Base-by-base conservation (phyloP, 1,140 invertebrate genomes). In the Caenorhabditis tropicalis region DNA sequence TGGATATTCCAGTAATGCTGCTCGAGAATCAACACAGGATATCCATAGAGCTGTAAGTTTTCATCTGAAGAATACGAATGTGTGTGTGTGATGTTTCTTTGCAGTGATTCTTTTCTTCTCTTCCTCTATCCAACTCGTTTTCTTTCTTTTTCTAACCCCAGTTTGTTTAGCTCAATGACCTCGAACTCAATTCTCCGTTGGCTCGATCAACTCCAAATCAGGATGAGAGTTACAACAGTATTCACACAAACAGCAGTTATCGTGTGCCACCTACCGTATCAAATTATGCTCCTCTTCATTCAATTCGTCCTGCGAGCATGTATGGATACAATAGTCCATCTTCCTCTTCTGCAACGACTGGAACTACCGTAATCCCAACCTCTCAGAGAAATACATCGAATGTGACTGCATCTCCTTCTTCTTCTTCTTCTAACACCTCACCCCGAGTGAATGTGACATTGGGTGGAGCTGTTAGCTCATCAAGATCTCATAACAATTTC, bases 381-480 rank as follows among this genome's bases (percentile, higher is more conserved):
- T 19, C 29, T 6, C 29, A 10, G 53, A 12, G 39, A 43, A 12
- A 10, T 12, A 21, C 53, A 10, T 15, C 7, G n/a, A 51, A 56
- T 65, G 3, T n/a, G n/a, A 65, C 24, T 65, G n/a, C 58, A 60
- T 19, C 58, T 10, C 5, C 33, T 16, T 19, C 58, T 24, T 9
- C 58, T 65, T 29, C 53, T 58, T 27, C 58, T 36, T 16, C 9
- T 46, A 74, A 74, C n/a, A 74, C 36, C n/a, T 74, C 65, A 10
- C 65, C 65, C 19, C 65, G 65, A 12, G 65, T 74, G 65, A 74
- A 74, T 74, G 65, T 74, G 65, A 43, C 65, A 19, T 74, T 74
- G 65, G 65, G 65, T 43, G 65, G 36, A 74, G 36, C 65, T 43
- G 33, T 74, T n/a, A 43, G 65, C 65, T 74, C 36, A 24, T 74